phyloP scores from a whole-genome alignment of 2,113 vertebrate species.

The Rhinoptilus africanus region DNA sequence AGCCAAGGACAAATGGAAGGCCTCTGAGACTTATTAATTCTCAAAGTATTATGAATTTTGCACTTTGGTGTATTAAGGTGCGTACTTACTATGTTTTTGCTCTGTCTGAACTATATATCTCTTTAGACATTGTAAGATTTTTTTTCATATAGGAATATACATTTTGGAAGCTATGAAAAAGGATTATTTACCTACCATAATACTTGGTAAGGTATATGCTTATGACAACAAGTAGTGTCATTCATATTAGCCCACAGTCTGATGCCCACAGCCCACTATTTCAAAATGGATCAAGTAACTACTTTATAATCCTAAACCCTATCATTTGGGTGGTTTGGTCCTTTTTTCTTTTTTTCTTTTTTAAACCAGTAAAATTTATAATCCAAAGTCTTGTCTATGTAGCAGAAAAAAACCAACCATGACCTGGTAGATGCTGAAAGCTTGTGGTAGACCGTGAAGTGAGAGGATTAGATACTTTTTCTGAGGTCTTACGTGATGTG shows the following conservation, averaged over 20 bases:
- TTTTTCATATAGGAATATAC: not conserved
- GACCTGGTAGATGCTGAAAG: not conserved
- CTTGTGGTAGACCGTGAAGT: not conserved
- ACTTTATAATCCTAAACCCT: not conserved
- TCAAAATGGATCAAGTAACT: not conserved
- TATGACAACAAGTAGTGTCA: not conserved
- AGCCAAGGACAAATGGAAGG: not conserved
- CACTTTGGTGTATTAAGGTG: not conserved
- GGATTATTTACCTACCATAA: not conserved
- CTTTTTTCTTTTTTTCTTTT: not conserved
- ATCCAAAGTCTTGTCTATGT: not conserved
- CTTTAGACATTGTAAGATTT: not conserved
- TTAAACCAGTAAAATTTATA: not conserved
- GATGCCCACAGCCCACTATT: not conserved
- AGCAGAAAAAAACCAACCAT: not conserved
- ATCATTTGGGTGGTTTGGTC: rapidly evolving
- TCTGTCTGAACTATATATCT: not conserved
- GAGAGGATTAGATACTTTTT: not conserved
- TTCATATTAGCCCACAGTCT: not conserved
- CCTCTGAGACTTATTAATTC: not conserved
- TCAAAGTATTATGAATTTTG: not conserved
- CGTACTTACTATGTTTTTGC: not conserved
- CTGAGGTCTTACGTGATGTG: not conserved
- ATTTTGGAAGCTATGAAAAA: not conserved
- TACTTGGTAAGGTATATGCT: not conserved